A percentile compares a stretch with the other conserved stretches of the same genome.
Conservation (phyloP, 2,888 invertebrate species). For the Junonia oenone region DNA sequence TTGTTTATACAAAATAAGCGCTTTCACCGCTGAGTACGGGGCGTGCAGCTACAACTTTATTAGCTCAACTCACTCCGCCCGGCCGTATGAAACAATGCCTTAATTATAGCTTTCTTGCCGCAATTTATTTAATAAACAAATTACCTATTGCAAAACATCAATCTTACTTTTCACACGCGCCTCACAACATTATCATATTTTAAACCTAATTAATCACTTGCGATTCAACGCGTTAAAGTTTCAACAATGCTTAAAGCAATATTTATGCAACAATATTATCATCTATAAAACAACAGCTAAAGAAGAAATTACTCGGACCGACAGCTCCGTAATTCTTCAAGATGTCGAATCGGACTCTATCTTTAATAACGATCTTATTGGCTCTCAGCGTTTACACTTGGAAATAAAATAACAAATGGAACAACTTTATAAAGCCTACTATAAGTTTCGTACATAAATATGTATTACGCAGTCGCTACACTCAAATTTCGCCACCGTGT, state of each 20-base stretch:
- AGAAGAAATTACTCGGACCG: constrained; percentile 20
- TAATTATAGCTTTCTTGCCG: not conserved
- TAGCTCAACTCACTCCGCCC: not conserved
- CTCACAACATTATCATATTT: not conserved
- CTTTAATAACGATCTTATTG: constrained; percentile 31
- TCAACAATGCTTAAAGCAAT: not conserved
- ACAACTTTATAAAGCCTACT: constrained; percentile 41
- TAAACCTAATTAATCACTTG: not conserved
- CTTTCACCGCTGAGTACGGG: constrained; percentile 1
- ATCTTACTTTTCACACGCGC: not conserved
- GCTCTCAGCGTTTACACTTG: constrained; percentile 30
- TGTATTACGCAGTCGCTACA: constrained; percentile 69
- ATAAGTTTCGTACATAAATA: constrained; percentile 56
- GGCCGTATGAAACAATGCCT: not conserved
- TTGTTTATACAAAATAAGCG: not conserved
- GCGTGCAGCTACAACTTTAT: constrained; percentile 7
- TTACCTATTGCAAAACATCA: not conserved
- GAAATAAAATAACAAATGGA: constrained; percentile 35
- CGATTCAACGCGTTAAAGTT: not conserved
- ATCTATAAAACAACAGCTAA: constrained; percentile 12
- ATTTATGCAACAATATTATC: constrained; percentile 6
- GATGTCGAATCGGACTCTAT: constrained; percentile 27
- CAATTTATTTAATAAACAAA: not conserved
- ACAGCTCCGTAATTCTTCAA: constrained; percentile 22
- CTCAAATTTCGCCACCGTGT: constrained; percentile 79